phyloP scores from a whole-genome alignment of 92 coral and sea anemone species.

The Porites evermanni region DNA sequence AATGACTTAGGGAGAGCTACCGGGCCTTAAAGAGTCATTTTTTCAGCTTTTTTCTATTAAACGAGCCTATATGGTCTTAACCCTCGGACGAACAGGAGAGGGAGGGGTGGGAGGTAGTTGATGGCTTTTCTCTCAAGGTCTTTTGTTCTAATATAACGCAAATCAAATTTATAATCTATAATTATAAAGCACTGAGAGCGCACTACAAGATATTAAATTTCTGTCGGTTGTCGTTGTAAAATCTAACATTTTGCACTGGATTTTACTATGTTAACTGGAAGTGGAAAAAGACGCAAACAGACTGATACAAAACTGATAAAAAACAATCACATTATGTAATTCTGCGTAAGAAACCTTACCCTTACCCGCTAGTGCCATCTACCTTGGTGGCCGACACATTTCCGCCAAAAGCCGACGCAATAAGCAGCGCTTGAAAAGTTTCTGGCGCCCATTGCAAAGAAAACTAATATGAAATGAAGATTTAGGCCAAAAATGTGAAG shows the following conservation, averaged over 20 bases:
- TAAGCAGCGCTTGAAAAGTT: too few species aligned
- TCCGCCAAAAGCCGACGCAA: too few species aligned
- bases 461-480: too few species aligned
- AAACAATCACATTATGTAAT: too few species aligned
- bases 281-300: too few species aligned
- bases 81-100: slow-evolving; percentile 8
- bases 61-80: neutral
- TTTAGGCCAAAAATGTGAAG: too few species aligned
- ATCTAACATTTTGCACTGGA: neutral
- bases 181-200: neutral
- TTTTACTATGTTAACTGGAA: too few species aligned
- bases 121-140: slow-evolving; percentile 3
- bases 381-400: too few species aligned
- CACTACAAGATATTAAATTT: neutral
- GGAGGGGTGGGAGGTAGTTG: slow-evolving; percentile 10
- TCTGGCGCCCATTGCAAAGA: too few species aligned
- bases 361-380: too few species aligned
- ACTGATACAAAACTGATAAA: too few species aligned
- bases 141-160: slow-evolving; percentile 6
- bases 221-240: neutral
- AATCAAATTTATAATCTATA: neutral
- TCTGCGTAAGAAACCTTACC: too few species aligned
- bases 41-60: neutral
- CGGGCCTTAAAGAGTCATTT: neutral
- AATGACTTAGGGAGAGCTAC: neutral